These are phyloP conservation scores for Lasiommata megera DNA, from an alignment of 2,888 invertebrate species.

Conservation along the genomic window DNA sequence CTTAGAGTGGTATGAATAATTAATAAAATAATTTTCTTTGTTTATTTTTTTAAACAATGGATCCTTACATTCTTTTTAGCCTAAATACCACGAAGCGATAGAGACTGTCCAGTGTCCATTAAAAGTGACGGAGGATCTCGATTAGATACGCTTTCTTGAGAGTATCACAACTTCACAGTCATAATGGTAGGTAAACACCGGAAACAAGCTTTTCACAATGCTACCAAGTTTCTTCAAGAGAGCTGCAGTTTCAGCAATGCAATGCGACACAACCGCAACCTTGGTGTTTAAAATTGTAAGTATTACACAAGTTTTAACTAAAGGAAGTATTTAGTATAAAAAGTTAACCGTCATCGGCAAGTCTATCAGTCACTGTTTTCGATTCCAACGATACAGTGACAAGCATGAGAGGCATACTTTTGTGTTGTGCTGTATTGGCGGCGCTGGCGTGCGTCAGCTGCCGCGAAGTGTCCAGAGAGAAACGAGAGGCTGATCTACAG, in stretches of 20 bases:
- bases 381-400: slow-evolving; percentile 51
- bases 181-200: no score
- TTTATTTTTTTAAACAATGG: no score
- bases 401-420: slow-evolving; percentile 63
- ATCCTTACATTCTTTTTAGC: no score
- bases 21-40: no score
- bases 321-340: slow-evolving; percentile 68
- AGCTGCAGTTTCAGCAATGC: slow-evolving; percentile 19
- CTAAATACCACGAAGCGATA: no score
- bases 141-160: no score
- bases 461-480: slow-evolving; percentile 73
- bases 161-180: no score
- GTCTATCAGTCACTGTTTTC: slow-evolving; percentile 62
- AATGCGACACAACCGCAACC: slow-evolving; percentile 67
- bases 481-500: slow-evolving; percentile 77
- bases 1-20: no score
- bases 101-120: no score
- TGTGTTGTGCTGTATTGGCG: slow-evolving; percentile 70
- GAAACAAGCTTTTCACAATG: slow-evolving; percentile 15
- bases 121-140: no score
- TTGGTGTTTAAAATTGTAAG: slow-evolving; percentile 54
- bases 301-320: slow-evolving; percentile 72
- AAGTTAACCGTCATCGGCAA: slow-evolving; percentile 49
- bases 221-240: slow-evolving; percentile 19
- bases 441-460: slow-evolving; percentile 77